phyloP scores from a whole-genome alignment of 2,113 vertebrate species.

The Pedetes capensis region DNA sequence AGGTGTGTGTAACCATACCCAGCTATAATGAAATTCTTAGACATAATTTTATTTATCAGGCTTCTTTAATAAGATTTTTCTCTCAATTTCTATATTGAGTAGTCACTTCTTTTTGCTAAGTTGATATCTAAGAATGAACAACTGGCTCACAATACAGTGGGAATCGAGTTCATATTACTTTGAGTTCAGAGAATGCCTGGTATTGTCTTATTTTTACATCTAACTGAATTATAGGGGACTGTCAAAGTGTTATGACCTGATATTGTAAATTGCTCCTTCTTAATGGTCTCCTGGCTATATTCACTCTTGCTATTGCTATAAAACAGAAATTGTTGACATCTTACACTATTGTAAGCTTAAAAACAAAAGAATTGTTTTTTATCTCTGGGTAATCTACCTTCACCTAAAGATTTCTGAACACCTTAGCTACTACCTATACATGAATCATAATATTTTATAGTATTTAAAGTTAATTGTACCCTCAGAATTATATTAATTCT shows the following conservation, averaged over 20 bases:
- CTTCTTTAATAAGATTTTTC: constrained; percentile 20
- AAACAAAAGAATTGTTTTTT: constrained; percentile 64
- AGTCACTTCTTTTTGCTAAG: constrained; percentile 60
- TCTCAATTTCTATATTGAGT: constrained; percentile 31
- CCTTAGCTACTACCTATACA: background rate
- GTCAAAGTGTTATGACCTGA: constrained; percentile 75
- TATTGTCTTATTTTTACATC: constrained; percentile 83
- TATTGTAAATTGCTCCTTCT: constrained; percentile 78
- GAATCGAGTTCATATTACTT: constrained; percentile 83
- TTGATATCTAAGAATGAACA: constrained; percentile 64
- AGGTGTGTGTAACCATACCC: no score
- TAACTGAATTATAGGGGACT: constrained; percentile 81
- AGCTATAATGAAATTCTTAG: background rate
- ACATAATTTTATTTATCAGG: background rate
- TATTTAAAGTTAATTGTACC: constrained; percentile 19
- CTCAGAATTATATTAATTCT: constrained; percentile 28
- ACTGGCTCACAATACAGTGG: constrained; percentile 60
- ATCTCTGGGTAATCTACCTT: background rate
- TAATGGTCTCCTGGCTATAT: constrained; percentile 75
- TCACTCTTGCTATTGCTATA: constrained; percentile 76
- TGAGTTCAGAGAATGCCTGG: constrained; percentile 80
- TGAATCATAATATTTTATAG: background rate
- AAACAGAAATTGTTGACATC: constrained; percentile 71
- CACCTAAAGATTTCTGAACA: constrained; percentile 1
- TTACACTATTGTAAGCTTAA: constrained; percentile 39